Evolutionary conservation across 2,888 invertebrate genomes (phyloP).

Genomic region (Scaptomyza tumidula): DNA sequence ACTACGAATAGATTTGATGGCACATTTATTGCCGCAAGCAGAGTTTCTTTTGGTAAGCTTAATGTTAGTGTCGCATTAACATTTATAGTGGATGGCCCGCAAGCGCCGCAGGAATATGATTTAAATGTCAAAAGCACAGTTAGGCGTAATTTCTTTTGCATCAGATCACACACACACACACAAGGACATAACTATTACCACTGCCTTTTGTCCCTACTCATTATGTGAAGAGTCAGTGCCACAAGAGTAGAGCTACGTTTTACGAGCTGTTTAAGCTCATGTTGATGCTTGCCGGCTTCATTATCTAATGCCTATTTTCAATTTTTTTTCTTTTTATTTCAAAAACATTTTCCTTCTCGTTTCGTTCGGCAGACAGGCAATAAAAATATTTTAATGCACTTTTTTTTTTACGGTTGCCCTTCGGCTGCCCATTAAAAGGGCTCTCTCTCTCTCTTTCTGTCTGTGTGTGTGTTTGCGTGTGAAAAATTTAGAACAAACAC

Average conservation of each 20-base stretch:
- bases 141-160: background rate
- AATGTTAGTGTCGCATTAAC: conserved; percentile 27
- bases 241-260: conserved; percentile 26
- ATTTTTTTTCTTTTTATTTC: conserved; percentile 43
- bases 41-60: background rate
- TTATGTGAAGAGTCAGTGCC: background rate
- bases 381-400: conserved; percentile 77
- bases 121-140: conserved; percentile 28
- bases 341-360: conserved; percentile 17
- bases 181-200: conserved; percentile 13
- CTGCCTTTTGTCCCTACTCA: background rate
- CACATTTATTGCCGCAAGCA: background rate
- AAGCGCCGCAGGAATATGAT: conserved; percentile 6
- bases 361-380: conserved; percentile 43
- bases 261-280: conserved; percentile 63
- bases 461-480: conserved; percentile 41
- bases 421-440: conserved; percentile 67
- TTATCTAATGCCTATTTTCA: conserved; percentile 73
- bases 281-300: conserved; percentile 39
- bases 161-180: background rate
- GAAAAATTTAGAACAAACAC: conserved; percentile 38
- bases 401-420: conserved; percentile 59
- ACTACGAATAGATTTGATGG: background rate
- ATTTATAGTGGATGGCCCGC: conserved; percentile 14
- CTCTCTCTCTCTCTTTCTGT: background rate